Evolutionary conservation across 2,113 vertebrate genomes (phyloP).

Genomic region (Maccullochella peelii): DNA sequence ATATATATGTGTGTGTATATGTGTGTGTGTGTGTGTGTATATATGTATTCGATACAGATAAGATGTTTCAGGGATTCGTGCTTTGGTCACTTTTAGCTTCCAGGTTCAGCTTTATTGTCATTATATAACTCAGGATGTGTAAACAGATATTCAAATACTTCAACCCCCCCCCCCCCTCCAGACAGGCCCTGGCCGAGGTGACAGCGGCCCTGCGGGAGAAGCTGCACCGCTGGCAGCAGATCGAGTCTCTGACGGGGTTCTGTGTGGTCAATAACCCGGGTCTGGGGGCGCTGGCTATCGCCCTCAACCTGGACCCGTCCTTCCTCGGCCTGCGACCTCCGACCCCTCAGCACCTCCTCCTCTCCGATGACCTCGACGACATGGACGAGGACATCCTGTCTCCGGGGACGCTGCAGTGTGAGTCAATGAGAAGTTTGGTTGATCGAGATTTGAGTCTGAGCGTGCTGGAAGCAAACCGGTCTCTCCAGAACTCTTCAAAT

Average conservation of each 20-base stretch:
- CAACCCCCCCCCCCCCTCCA: constrained; percentile 70
- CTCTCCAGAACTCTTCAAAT: too few species aligned
- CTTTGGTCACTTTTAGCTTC: too few species aligned
- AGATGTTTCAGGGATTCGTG: too few species aligned
- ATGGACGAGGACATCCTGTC: constrained; percentile 96
- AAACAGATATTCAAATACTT: too few species aligned
- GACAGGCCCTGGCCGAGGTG: constrained; percentile 94
- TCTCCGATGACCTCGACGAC: constrained; percentile 95
- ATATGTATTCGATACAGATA: too few species aligned
- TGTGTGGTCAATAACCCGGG: constrained; percentile 93
- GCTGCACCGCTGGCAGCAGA: constrained; percentile 95
- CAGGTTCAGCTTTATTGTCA: too few species aligned
- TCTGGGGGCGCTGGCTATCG: constrained; percentile 86
- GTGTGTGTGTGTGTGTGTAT: too few species aligned
- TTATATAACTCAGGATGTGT: too few species aligned
- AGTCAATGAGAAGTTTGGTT: constrained; percentile 41
- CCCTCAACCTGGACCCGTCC: constrained; percentile 92
- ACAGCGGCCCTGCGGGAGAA: constrained; percentile 91
- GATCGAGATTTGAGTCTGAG: too few species aligned
- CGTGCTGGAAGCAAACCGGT: too few species aligned
- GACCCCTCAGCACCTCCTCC: constrained; percentile 90
- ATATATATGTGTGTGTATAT: too few species aligned
- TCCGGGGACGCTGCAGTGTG: constrained; percentile 92
- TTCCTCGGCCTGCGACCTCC: constrained; percentile 88
- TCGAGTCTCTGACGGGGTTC: constrained; percentile 92